Evolutionary conservation across 1,140 invertebrate genomes (phyloP).

Genomic region (Drosophila guanche): DNA sequence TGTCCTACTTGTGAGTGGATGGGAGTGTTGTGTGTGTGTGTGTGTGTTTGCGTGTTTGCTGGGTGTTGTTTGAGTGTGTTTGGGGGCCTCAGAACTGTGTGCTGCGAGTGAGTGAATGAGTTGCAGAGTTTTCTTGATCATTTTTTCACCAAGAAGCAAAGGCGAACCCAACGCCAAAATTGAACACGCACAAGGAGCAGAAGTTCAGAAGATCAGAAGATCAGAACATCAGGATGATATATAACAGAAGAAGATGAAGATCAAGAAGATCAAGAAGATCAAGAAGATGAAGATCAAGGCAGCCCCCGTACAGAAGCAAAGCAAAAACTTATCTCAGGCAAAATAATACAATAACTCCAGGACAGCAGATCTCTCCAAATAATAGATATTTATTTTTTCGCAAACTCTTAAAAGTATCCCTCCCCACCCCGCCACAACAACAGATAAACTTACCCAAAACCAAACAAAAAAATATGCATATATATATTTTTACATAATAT

Average conservation of each 20-base stretch:
- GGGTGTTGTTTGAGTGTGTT: constrained; percentile 25
- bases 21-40: constrained; percentile 9
- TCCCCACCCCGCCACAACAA: constrained; percentile 48
- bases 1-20: constrained; percentile 16
- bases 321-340: constrained; percentile 19
- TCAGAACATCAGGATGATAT: constrained; percentile 46
- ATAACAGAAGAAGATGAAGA: constrained; percentile 17
- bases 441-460: constrained; percentile 17
- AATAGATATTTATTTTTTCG: constrained; percentile 1
- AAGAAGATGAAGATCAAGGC: constrained; percentile 23
- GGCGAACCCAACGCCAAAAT: constrained; percentile 27
- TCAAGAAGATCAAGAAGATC: constrained; percentile 22
- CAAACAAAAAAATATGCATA: constrained; percentile 65
- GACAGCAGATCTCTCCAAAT: constrained; percentile 36
- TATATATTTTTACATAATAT: constrained; percentile 83
- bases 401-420: constrained; percentile 37
- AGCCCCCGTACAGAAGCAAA: constrained; percentile 10
- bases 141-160: constrained; percentile 36
- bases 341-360: constrained; percentile 24
- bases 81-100: too few relatives aligned
- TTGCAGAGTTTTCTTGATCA: constrained; percentile 80
- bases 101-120: constrained; percentile 11
- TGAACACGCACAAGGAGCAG: constrained; percentile 28
- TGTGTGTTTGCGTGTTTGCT: constrained; percentile 28
- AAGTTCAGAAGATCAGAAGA: constrained; percentile 51